phyloP scores from a whole-genome alignment of 2,888 invertebrate species.

The Leptarthrus brevirostris region DNA sequence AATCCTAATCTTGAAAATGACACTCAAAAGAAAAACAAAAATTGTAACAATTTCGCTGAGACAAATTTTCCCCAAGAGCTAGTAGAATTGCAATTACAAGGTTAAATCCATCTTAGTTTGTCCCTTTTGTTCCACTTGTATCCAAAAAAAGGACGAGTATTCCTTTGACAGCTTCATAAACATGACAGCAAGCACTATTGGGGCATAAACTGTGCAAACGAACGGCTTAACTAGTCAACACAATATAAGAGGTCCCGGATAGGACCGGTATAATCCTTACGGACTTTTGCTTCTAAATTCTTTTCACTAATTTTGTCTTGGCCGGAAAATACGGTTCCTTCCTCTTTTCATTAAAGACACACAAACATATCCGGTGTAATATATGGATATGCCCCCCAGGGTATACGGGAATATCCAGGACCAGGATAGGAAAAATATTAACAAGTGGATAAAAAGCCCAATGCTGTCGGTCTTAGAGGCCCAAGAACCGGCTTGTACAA shows the following conservation, averaged over 20 bases:
- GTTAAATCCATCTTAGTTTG: constrained; percentile 1
- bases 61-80: neutral
- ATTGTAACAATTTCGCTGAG: neutral
- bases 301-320: constrained; percentile 5
- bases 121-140: neutral
- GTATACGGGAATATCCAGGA: too few relatives aligned
- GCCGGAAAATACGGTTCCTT: neutral
- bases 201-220: neutral
- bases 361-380: neutral
- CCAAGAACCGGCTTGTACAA: neutral
- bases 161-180: constrained; percentile 12
- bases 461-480: neutral
- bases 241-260: constrained; percentile 15
- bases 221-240: constrained; percentile 24
- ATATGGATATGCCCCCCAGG: neutral
- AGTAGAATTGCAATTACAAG: neutral
- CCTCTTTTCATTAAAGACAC: constrained; percentile 12
- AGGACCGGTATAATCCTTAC: constrained; percentile 10
- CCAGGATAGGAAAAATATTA: constrained; percentile 17
- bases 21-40: neutral
- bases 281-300: neutral
- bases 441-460: constrained; percentile 12
- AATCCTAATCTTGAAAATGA: neutral
- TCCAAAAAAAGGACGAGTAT: neutral
- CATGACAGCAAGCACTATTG: neutral